Evolutionary conservation across 2,888 invertebrate species (phyloP).

Genomic region (Horisme vitalbata): DNA sequence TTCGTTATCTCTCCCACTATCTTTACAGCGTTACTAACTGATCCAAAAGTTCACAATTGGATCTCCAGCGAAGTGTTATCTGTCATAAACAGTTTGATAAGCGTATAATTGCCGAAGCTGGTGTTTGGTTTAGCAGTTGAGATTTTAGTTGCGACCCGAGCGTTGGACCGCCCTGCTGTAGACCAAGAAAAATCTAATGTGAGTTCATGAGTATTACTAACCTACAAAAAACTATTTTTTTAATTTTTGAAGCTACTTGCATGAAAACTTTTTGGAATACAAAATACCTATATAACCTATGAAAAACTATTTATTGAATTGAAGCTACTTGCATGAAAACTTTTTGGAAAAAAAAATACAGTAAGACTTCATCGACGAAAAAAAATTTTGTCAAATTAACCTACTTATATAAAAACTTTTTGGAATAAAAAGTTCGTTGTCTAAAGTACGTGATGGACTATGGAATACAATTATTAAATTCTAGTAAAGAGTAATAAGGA

Average conservation of each 20-base stretch:
- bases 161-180: slow-evolving; percentile 5
- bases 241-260: no score
- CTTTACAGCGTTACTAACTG: neutral
- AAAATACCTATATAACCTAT: neutral
- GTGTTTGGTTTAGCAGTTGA: slow-evolving; percentile 11
- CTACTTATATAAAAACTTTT: no score
- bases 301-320: no score
- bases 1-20: neutral
- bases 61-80: slow-evolving; percentile 32
- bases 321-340: no score
- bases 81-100: slow-evolving; percentile 27
- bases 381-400: no score
- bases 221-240: neutral
- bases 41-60: slow-evolving; percentile 16
- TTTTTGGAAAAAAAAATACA: no score
- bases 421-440: no score
- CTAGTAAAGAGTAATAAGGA: no score
- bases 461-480: no score
- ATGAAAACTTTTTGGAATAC: neutral
- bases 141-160: slow-evolving; percentile 3
- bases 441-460: no score
- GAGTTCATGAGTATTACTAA: slow-evolving; percentile 3
- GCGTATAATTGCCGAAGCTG: slow-evolving; percentile 21
- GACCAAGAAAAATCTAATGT: slow-evolving; percentile 4
- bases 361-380: no score